Percentiles rank a stretch among this genome's conserved stretches.
Conservation (phyloP, 2,888 invertebrate genomes). For the Magallana nippona region DNA sequence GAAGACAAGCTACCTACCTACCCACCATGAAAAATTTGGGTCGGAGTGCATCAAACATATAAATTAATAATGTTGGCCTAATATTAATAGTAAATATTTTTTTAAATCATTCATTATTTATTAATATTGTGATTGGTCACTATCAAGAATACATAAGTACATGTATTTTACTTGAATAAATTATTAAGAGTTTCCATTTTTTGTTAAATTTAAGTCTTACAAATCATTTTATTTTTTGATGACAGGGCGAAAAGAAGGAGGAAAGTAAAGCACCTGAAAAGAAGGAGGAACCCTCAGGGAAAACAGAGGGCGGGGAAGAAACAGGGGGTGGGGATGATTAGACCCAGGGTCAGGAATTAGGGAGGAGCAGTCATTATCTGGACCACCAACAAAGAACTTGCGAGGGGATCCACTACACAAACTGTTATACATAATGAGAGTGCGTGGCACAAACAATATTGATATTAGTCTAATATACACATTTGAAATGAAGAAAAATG, state of each 20-base stretch:
- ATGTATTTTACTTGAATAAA: no score
- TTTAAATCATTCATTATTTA: no score
- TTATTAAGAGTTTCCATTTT: no score
- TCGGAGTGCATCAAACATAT: no score
- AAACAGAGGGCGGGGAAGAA: conserved; percentile 34
- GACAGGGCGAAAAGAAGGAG: conserved; percentile 36
- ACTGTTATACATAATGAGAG: background rate
- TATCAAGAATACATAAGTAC: no score
- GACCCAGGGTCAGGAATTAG: background rate
- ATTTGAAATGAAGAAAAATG: background rate
- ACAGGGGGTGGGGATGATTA: conserved; percentile 32
- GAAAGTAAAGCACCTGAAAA: conserved; percentile 10
- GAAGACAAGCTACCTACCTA: no score
- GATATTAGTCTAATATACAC: background rate
- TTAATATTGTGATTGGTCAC: no score
- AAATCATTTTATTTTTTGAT: background rate
- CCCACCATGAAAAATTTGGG: no score
- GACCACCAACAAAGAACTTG: background rate
- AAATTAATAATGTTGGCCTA: no score
- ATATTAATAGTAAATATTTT: no score
- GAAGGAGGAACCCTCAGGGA: conserved; percentile 19
- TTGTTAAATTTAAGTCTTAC: background rate
- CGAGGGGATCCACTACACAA: conserved; percentile 18
- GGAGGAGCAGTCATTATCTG: conserved; percentile 33
- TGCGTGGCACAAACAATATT: background rate